Evolutionary conservation across 2,888 invertebrate genomes (phyloP).

Genomic region (Physocephala rufipes): DNA sequence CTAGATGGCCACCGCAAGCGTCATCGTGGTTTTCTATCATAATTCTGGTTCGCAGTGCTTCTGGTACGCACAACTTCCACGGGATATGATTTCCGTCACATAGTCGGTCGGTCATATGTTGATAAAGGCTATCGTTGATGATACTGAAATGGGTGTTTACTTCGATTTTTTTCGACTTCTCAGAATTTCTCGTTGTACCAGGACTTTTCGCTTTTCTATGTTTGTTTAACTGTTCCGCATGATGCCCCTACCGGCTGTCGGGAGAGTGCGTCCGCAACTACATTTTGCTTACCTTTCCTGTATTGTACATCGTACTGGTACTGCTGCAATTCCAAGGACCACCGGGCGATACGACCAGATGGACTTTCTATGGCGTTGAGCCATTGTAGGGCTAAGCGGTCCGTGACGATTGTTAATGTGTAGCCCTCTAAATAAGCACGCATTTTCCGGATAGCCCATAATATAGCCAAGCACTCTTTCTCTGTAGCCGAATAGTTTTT

Average conservation of each 20-base stretch:
- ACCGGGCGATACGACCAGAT: not conserved
- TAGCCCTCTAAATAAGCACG: too few relatives aligned
- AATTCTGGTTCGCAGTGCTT: not conserved
- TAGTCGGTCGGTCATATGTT: not conserved
- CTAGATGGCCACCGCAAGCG: constrained; percentile 9
- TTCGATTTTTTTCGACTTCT: not conserved
- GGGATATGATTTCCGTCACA: not conserved
- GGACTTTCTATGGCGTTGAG: not conserved
- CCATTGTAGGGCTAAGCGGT: too few relatives aligned
- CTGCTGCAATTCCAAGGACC: not conserved
- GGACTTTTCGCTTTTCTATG: not conserved
- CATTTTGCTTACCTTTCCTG: not conserved
- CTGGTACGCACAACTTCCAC: constrained; percentile 2
- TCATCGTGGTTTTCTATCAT: not conserved
- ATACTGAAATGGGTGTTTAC: not conserved
- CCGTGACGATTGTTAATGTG: too few relatives aligned
- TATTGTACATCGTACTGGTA: constrained; percentile 3
- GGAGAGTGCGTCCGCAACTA: not conserved
- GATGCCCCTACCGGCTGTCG: not conserved
- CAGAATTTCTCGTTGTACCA: not conserved
- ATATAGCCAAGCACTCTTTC: not conserved
- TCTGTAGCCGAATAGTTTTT: constrained; percentile 2
- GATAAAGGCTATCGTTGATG: not conserved
- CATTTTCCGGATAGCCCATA: too few relatives aligned
- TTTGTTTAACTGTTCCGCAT: not conserved